Base-by-base conservation (phyloP, 2,888 invertebrate genomes). In the Melieria picta region DNA sequence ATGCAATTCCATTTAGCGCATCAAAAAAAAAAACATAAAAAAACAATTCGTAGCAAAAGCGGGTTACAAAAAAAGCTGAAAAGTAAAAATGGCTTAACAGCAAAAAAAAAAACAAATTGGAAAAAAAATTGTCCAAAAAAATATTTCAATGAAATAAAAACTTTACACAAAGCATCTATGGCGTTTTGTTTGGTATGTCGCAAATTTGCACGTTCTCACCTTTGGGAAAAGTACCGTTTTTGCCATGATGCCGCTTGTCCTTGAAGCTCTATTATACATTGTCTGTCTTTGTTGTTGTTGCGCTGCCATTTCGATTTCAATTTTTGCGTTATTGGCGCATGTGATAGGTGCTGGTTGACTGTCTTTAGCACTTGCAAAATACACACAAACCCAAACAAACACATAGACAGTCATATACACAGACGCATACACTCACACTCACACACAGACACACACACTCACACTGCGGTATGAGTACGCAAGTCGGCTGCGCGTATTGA, bases 1-100 rank as follows among this genome's bases (percentile, higher is more conserved):
- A 62, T 69, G 62, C 55, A 55, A 48, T 62, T 62, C 42, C 52
- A 60, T 30, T 42, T 60, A 61, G 43, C 60, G 57, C 6, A n/a
- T 9, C 45, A 42, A 50, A 55, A 52, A 55, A 13, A 65, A 65
- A n/a, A n/a, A 0, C 0, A 64, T 16, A 42, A 6, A 48, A 48
- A 7, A 62, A n/a, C 16, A 45, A 3, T 30, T 30, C 30, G 30
- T 30, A 50, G 10, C 11, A 11, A 43, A 55, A 52, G 13, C 4
- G 0, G 43, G 30, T 30, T 7, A 9, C 42, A 42, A 50, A 50
- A 50, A 43, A 13, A 65, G 11, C 16, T 6, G 7, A 62, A 47
- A 4, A 16, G 30, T 7, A 1, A 43, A 42, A 43, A 60, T 46
- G 60, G 13, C 43, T n/a, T n/a, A n/a, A 47, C 47, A n/a, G 16